These are phyloP conservation scores for Agapornis canus DNA, from an alignment of 2,797 vertebrate species.

Conservation along the genomic window DNA sequence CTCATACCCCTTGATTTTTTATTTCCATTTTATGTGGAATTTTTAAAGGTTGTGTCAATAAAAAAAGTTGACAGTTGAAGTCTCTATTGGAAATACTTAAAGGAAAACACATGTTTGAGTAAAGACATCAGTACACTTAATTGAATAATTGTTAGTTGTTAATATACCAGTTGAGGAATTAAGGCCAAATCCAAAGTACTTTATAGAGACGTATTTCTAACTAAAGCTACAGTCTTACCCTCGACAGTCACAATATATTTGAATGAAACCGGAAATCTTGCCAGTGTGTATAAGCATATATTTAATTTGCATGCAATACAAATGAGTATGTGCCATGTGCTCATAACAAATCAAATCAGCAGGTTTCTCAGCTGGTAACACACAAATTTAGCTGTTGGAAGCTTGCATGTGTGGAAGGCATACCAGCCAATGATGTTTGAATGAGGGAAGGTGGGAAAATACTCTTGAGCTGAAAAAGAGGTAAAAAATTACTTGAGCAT, in stretches of 20 bases:
- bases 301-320: conserved; percentile 20
- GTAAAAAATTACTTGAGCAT: not conserved
- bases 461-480: not conserved
- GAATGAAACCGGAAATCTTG: not conserved
- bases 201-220: not conserved
- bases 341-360: conserved; percentile 20
- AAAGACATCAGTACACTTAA: not conserved
- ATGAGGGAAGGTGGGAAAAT: not conserved
- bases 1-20: not conserved
- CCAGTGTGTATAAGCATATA: not conserved
- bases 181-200: not conserved
- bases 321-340: not conserved
- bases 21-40: not conserved
- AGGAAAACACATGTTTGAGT: not conserved
- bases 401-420: not conserved
- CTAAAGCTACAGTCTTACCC: not conserved
- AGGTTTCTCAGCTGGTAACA: conserved; percentile 19
- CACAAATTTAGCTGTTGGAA: conserved; percentile 2
- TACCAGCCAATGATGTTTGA: not conserved
- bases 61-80: not conserved
- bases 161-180: not conserved
- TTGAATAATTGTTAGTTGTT: not conserved
- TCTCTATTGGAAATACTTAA: not conserved
- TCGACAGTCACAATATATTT: not conserved
- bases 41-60: not conserved